A percentile compares a stretch with the other conserved stretches of the same genome.
Evolutionary conservation across 2,797 vertebrate species (phyloP).

Genomic region (Acrocephalus scirpaceus): DNA sequence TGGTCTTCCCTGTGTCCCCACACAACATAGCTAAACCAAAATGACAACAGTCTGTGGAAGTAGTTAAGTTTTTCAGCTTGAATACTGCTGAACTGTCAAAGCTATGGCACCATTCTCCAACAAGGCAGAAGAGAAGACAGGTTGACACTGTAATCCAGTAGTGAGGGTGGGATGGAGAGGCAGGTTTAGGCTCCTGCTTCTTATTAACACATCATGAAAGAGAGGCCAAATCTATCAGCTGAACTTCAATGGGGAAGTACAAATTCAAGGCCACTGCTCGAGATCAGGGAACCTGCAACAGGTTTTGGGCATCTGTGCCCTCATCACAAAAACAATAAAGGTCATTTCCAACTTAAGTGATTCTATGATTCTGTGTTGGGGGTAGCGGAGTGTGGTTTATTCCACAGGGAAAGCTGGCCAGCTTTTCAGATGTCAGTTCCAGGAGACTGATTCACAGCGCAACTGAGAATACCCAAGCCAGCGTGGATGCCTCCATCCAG

Average conservation of each 20-base stretch:
- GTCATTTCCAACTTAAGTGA: not conserved
- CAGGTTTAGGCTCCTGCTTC: not conserved
- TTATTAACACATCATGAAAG: not conserved
- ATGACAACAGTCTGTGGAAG: not conserved
- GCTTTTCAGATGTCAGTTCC: not conserved
- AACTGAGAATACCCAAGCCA: not conserved
- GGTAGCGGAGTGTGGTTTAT: rapidly evolving
- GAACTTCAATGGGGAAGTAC: not conserved
- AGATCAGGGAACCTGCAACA: not conserved
- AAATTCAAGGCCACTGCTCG: not conserved
- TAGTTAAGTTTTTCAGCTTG: not conserved
- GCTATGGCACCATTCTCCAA: not conserved
- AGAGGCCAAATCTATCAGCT: not conserved
- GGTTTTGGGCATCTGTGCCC: not conserved
- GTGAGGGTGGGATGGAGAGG: not conserved
- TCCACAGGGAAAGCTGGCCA: not conserved
- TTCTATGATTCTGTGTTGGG: not conserved
- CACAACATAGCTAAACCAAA: not conserved
- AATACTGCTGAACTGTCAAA: not conserved
- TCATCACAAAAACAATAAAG: not conserved
- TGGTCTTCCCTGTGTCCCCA: not conserved
- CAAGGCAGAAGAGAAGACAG: not conserved
- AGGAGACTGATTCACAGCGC: not conserved
- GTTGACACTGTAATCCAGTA: not conserved
- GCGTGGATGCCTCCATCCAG: not conserved